Percentiles rank a stretch among this genome's conserved stretches.
phyloP scores from a whole-genome alignment of 2,888 invertebrate species.

The Apodemia duryi region DNA sequence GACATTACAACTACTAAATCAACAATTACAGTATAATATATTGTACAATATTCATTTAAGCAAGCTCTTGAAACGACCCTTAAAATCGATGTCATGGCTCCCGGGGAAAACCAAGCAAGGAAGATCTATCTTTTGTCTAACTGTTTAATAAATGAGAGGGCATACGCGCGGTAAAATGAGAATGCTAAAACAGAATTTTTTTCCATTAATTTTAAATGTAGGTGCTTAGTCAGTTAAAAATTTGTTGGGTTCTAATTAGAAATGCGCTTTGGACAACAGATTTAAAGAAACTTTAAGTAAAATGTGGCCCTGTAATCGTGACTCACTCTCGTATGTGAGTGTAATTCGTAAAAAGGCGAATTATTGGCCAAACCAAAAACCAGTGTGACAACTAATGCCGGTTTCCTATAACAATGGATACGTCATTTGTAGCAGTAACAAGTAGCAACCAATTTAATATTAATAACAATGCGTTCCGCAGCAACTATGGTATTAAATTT shows the following conservation, averaged over 20 bases:
- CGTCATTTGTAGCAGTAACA: no score
- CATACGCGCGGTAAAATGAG: not conserved
- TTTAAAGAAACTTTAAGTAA: no score
- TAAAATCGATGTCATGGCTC: constrained; percentile 1
- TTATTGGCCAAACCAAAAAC: no score
- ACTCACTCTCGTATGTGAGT: no score
- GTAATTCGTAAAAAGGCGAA: no score
- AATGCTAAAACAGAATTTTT: not conserved
- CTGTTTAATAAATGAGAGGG: constrained; percentile 4
- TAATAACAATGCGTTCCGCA: no score
- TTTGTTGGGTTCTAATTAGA: not conserved
- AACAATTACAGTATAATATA: not conserved
- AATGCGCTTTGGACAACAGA: not conserved
- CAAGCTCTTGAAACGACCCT: not conserved
- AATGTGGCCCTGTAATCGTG: no score
- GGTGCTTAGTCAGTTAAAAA: not conserved
- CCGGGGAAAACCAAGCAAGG: not conserved
- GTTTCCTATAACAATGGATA: no score
- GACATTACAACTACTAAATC: no score
- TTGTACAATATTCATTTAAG: not conserved
- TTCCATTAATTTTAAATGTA: not conserved
- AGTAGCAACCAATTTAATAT: no score
- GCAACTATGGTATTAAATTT: no score
- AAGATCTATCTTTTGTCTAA: constrained; percentile 6
- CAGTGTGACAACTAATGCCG: no score